Base-by-base conservation (phyloP, 2,113 vertebrate species). In the Notarius lentiginosus region DNA sequence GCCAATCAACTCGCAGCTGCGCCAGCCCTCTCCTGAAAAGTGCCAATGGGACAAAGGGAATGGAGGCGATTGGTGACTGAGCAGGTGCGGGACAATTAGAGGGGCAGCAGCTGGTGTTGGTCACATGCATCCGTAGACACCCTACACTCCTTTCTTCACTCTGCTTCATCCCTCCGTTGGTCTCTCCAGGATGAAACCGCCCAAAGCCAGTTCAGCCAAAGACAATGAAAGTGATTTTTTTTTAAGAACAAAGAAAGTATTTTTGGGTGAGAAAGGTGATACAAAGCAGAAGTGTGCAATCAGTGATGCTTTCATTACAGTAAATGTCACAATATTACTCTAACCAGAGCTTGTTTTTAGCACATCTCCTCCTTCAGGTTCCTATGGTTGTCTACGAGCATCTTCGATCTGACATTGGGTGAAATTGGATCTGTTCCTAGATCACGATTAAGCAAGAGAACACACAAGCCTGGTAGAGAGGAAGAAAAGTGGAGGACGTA, bases 41-140 rank as follows among this genome's bases (percentile, higher is more conserved):
- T 84, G 83, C 90, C 90, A 91, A 89, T 89, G 73, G 65, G 82
- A 85, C 82, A 85, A 89, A 86, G 63, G 55, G 70, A 84, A 81
- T 63, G 76, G 24, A 58, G 76, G 53, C 51, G 66, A 88, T 70
- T 82, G 84, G 84, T 15, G 65, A 79, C 30, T 12, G 81, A 89
- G 90, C 90, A 91, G 90, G 90, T 91, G 90, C 90, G 47, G 87
- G 65, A 86, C 87, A 91, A 91, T 91, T 91, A 89, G 79, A 88
- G 82, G 85, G 88, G 82, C 79, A 89, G 85, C 90, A 91, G 90
- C 90, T 91, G 90, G 84, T 73, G 85, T 75, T 24, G 84, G 87
- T 91, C 82, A 72, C 88, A 88, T 77, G 81, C 79, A 60, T 85
- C 82, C 72, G 51, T 80, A 79, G 70, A 27, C 81, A 88, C 51